phyloP scores from a whole-genome alignment of 2,797 vertebrate species.

The Myoxocephalus aenaeus region DNA sequence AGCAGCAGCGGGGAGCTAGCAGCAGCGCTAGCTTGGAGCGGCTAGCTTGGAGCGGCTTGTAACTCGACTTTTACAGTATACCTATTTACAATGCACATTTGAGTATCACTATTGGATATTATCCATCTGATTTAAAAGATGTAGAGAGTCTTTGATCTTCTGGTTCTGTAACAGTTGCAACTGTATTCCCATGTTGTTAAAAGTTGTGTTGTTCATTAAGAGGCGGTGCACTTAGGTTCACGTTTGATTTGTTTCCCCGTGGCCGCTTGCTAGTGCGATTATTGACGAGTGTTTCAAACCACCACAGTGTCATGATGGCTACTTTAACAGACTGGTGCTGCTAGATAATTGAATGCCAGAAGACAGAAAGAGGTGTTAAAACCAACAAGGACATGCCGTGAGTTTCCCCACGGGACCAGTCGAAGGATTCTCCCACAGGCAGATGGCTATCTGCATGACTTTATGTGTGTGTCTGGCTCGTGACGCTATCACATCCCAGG shows the following conservation, averaged over 20 bases:
- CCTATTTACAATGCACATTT: neutral
- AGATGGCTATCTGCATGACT: slow-evolving; percentile 56
- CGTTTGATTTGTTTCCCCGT: slow-evolving; percentile 1
- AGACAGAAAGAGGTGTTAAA: slow-evolving; percentile 39
- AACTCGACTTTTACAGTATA: too few species aligned
- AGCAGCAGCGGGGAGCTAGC: too few species aligned
- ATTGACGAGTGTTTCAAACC: slow-evolving; percentile 33
- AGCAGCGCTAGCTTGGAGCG: too few species aligned
- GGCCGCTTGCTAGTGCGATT: slow-evolving; percentile 30
- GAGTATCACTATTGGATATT: neutral
- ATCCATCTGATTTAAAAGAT: neutral
- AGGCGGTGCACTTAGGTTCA: neutral
- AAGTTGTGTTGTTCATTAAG: neutral
- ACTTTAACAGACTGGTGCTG: slow-evolving; percentile 17
- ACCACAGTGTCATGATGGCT: neutral
- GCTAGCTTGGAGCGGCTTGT: too few species aligned
- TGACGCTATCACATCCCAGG: slow-evolving; percentile 17
- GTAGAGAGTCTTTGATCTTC: neutral
- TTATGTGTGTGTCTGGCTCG: slow-evolving; percentile 26
- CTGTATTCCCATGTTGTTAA: slow-evolving; percentile 2
- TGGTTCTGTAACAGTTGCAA: neutral
- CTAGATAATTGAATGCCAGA: slow-evolving; percentile 39
- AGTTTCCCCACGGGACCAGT: slow-evolving; percentile 40
- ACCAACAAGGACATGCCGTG: neutral
- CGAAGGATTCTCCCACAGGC: slow-evolving; percentile 43